phyloP scores from a whole-genome alignment of 1,140 invertebrate species.

The Drosophila littoralis region DNA sequence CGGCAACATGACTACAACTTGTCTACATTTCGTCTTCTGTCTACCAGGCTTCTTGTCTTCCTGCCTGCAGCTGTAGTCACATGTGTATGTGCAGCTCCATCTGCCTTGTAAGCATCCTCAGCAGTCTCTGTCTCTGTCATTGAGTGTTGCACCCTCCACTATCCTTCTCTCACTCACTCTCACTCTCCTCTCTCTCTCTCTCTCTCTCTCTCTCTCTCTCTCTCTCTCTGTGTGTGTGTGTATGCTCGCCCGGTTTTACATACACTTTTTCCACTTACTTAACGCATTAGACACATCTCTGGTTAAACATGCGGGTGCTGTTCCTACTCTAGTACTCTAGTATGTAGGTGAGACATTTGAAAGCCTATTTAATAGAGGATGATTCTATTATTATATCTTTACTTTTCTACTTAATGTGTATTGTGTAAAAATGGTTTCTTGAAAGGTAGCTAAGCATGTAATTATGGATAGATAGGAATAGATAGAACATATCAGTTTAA shows the following conservation, averaged over 20 bases:
- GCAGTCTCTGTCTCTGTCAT: background rate
- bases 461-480: no score
- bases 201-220: background rate
- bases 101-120: slow-evolving; percentile 36
- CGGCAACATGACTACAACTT: slow-evolving; percentile 77
- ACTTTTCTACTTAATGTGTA: background rate
- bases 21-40: slow-evolving; percentile 76
- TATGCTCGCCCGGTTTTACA: slow-evolving; percentile 49
- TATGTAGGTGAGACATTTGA: background rate
- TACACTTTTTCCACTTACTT: slow-evolving; percentile 79
- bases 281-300: slow-evolving; percentile 60
- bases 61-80: slow-evolving; percentile 45
- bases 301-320: background rate
- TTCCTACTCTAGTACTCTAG: background rate
- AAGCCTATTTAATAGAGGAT: background rate
- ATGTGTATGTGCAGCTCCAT: slow-evolving; percentile 13
- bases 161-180: no score
- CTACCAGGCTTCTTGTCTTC: slow-evolving; percentile 10
- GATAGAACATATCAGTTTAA: no score
- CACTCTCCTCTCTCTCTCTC: background rate
- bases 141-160: no score
- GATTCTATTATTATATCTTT: background rate
- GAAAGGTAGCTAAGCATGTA: no score
- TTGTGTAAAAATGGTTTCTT: no score
- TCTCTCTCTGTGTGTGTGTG: background rate